Percentiles rank a stretch among this genome's conserved stretches.
Conservation (phyloP, 37 sponge, comb jelly and placozoan species). For the Mnemiopsis leidyi region DNA sequence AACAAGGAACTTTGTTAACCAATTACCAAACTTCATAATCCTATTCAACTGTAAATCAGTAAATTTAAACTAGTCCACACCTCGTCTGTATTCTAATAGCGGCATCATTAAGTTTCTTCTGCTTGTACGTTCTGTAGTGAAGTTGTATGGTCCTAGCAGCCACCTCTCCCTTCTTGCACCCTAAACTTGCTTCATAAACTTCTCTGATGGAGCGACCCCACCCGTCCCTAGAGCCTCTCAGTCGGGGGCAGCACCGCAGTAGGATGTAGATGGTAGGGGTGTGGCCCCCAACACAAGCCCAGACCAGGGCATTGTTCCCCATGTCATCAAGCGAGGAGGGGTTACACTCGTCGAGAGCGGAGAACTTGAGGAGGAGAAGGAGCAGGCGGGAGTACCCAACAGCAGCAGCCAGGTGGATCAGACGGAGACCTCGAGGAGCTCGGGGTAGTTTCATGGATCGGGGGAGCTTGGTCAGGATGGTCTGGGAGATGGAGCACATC, state of each 20-base stretch:
- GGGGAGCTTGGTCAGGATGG: slow-evolving; percentile 13
- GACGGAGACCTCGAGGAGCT: slow-evolving; percentile 11
- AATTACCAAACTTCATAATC: too few species aligned
- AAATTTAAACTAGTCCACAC: not conserved
- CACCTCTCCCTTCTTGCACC: not conserved
- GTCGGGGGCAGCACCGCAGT: slow-evolving; percentile 45
- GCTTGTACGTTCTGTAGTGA: slow-evolving; percentile 41
- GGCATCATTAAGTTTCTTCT: slow-evolving; percentile 21
- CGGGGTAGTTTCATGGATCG: slow-evolving; percentile 1
- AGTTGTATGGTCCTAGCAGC: slow-evolving; percentile 48
- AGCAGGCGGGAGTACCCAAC: slow-evolving; percentile 42
- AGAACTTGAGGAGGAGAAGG: slow-evolving; percentile 29
- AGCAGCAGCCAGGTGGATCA: slow-evolving; percentile 48
- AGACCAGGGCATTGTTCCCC: slow-evolving; percentile 52
- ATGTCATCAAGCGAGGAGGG: slow-evolving; percentile 38
- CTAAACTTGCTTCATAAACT: slow-evolving; percentile 8
- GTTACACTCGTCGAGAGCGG: slow-evolving; percentile 10
- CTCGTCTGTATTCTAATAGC: slow-evolving; percentile 11
- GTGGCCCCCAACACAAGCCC: slow-evolving; percentile 53
- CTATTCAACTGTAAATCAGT: too few species aligned
- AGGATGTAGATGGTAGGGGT: slow-evolving; percentile 38
- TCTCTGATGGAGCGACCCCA: slow-evolving; percentile 29
- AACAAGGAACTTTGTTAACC: too few species aligned
- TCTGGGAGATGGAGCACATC: slow-evolving; percentile 47
- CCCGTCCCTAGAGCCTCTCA: slow-evolving; percentile 35